Conservation (phyloP, 2,888 invertebrate species). For the Punctoribates punctum region DNA sequence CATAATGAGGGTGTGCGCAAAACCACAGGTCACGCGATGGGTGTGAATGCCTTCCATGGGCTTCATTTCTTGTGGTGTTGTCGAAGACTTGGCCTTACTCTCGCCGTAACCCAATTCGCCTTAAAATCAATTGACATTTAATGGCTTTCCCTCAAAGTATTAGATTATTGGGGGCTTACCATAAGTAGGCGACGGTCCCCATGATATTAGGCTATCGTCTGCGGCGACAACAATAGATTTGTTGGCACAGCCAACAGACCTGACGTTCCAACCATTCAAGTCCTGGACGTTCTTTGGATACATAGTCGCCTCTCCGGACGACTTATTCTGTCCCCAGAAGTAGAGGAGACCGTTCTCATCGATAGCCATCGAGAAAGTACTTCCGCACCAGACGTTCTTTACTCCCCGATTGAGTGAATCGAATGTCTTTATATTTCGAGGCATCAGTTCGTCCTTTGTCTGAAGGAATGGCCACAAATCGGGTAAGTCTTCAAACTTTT, state of each 20-base stretch:
- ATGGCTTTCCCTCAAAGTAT: not conserved
- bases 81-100: constrained; percentile 73
- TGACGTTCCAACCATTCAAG: constrained; percentile 86
- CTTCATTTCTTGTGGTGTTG: constrained; percentile 78
- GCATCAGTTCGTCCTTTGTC: constrained; percentile 82
- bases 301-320: constrained; percentile 92
- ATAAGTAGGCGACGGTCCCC: constrained; percentile 90
- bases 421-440: constrained; percentile 78
- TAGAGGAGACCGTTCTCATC: constrained; percentile 70
- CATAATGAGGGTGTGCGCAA: constrained; percentile 74
- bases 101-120: constrained; percentile 69
- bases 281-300: constrained; percentile 93
- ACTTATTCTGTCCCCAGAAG: constrained; percentile 86
- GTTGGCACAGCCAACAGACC: constrained; percentile 74
- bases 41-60: constrained; percentile 67
- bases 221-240: constrained; percentile 77
- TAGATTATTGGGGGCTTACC: constrained; percentile 64
- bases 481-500: not conserved
- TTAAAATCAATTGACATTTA: not conserved
- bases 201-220: constrained; percentile 82
- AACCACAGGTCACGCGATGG: constrained; percentile 75
- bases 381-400: constrained; percentile 71
- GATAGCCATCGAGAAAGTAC: constrained; percentile 78
- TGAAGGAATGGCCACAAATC: constrained; percentile 52
- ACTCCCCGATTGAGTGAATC: constrained; percentile 72